Conservation (phyloP, 2,113 vertebrate species). For the Tragelaphus strepsiceros region DNA sequence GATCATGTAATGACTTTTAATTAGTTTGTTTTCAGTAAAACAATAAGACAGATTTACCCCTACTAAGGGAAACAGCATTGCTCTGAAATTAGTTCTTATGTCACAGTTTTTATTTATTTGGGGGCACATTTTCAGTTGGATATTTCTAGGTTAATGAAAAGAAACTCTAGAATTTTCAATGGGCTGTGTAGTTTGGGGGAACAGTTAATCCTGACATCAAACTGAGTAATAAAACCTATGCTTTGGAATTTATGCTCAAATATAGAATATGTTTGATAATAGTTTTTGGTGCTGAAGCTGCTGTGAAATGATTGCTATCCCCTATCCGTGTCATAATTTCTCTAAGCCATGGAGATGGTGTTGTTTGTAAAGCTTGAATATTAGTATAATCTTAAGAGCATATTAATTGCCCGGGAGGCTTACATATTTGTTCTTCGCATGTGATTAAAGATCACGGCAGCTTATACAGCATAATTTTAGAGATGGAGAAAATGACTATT, state of each 20-base stretch:
- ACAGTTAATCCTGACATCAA: conserved; percentile 6
- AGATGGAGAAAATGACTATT: conserved; percentile 82
- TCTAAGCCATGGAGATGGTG: neutral
- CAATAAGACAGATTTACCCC: conserved; percentile 6
- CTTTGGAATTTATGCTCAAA: conserved; percentile 45
- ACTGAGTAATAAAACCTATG: conserved; percentile 14
- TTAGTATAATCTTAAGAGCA: conserved; percentile 60
- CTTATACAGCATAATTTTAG: conserved; percentile 72
- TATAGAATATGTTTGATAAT: conserved; percentile 22
- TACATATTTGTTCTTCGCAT: conserved; percentile 73
- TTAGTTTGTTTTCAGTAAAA: conserved; percentile 32
- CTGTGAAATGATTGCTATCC: conserved; percentile 50
- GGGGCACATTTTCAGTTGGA: conserved; percentile 21
- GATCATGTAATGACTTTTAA: conserved; percentile 48
- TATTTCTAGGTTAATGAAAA: conserved; percentile 34
- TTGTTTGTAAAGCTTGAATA: conserved; percentile 68
- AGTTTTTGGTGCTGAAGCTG: conserved; percentile 23
- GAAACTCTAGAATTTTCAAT: neutral
- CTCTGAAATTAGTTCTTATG: conserved; percentile 44
- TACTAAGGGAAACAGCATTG: neutral
- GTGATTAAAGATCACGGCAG: conserved; percentile 74
- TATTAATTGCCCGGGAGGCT: conserved; percentile 79
- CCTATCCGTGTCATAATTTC: neutral
- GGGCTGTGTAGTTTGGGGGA: conserved; percentile 12
- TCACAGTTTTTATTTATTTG: conserved; percentile 36